These are phyloP conservation scores for Agrypnia vestita DNA, from an alignment of 1,140 invertebrate species.

Conservation along the genomic window DNA sequence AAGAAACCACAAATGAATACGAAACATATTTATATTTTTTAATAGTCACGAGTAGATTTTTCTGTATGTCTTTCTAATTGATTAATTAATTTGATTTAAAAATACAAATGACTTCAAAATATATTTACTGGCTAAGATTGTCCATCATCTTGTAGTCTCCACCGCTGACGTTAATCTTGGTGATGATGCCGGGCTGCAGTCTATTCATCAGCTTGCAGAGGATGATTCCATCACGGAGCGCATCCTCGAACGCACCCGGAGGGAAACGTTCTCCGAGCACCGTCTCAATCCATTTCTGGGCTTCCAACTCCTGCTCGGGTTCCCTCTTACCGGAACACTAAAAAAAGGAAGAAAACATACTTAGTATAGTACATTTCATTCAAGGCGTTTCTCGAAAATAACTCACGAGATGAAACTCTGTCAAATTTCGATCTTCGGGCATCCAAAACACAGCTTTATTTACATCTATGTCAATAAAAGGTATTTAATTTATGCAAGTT, in stretches of 20 bases:
- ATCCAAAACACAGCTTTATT: too few species aligned
- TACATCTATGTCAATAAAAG: too few species aligned
- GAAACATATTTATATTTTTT: too few species aligned
- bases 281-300: constrained; percentile 91
- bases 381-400: too few species aligned
- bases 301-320: constrained; percentile 86
- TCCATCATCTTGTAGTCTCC: constrained; percentile 97
- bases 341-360: constrained; percentile 63
- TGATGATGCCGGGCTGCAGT: constrained; percentile 86
- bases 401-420: too few species aligned
- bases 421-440: too few species aligned
- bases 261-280: constrained; percentile 88
- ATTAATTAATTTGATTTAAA: too few species aligned
- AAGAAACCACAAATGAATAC: too few species aligned
- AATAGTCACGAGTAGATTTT: too few species aligned
- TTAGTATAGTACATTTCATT: background rate
- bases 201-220: constrained; percentile 91
- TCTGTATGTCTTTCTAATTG: too few species aligned
- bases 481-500: background rate
- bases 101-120: too few species aligned
- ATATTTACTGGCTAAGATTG: constrained; percentile 88
- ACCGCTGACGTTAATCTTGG: constrained; percentile 90
- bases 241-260: constrained; percentile 81
- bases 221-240: constrained; percentile 87
- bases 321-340: constrained; percentile 90